Evolutionary conservation across 1,140 invertebrate species (phyloP), one percentile per base, ranked within the genome.

Genomic region (Prorops nasuta): DNA sequence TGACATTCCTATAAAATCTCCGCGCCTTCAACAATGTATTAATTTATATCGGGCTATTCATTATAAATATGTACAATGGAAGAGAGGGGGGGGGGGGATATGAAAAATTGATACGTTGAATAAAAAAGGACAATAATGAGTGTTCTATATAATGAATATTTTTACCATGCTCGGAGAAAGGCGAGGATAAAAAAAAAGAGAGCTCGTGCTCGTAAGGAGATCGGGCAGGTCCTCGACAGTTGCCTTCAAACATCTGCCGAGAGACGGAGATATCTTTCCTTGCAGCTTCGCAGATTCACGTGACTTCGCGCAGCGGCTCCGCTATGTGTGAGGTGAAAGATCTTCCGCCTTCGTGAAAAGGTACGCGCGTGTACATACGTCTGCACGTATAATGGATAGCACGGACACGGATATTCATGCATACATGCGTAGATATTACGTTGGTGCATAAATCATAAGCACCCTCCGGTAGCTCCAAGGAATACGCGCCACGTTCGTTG

Each of bases 371-470:
- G 15, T 24, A 21, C n/a, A 15, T 41, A 36, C 21, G 22, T 17
- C 43, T 16, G 17, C 17, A 10, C 31, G 8, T 22, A 4, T 21
- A 17, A 9, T 4, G 10, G 31, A 17, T 22, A 17, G 2, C 10
- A 28, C 20, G 32, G 42, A 22, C 42, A 44, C 31, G 34, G 18
- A 41, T 35, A 36, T 41, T 38, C 40, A 21, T 45, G 22, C 41
- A 20, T 19, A 44, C 34, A 45, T 22, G 34, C 40, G 60, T 32
- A 17, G 44, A 57, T 44, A 38, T 56, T 40, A 44, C 36, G 42
- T 51, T 51, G 55, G 56, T 60, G 59, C 62, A 64, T 68, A 65
- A 71, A 71, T 71, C 67, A 70, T 60, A 61, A 68, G 64, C 62
- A 32, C 34, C n/a, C n/a, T 59, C 60, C 66, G 50, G 64, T 69